Evolutionary conservation across 2,888 invertebrate genomes (phyloP).

Genomic region (Melitaea athalia): DNA sequence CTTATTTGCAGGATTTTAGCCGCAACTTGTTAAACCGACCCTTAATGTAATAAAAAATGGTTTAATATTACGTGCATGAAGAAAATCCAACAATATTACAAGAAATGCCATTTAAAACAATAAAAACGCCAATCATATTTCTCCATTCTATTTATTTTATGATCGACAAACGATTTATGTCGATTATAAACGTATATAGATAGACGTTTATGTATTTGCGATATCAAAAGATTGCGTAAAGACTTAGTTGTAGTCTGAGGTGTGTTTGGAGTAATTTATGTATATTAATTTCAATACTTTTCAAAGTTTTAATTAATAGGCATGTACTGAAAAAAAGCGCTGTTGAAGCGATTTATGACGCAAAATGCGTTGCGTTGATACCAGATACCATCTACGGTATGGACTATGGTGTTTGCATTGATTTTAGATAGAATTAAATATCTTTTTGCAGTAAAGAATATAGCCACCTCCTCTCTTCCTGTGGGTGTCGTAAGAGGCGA

Average conservation of each 20-base stretch:
- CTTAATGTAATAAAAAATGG: not conserved
- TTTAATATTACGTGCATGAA: slow-evolving; percentile 7
- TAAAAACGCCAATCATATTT: slow-evolving; percentile 34
- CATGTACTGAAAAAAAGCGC: not conserved
- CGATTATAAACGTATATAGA: slow-evolving; percentile 24
- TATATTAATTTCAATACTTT: too few relatives aligned
- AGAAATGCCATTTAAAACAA: slow-evolving; percentile 22
- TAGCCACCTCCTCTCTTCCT: too few relatives aligned
- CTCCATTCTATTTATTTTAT: slow-evolving; percentile 34
- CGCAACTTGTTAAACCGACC: too few relatives aligned
- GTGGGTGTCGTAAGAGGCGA: too few relatives aligned
- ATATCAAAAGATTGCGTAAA: slow-evolving; percentile 12
- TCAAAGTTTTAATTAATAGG: too few relatives aligned
- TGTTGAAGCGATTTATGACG: not conserved
- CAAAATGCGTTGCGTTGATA: slow-evolving; percentile 10
- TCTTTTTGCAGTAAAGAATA: too few relatives aligned
- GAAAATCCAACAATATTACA: slow-evolving; percentile 14
- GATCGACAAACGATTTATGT: slow-evolving; percentile 29
- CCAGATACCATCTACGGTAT: too few relatives aligned
- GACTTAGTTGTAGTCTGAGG: not conserved
- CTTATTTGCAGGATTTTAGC: too few relatives aligned
- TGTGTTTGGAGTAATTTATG: too few relatives aligned
- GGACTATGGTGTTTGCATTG: too few relatives aligned
- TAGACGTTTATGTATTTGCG: slow-evolving; percentile 20
- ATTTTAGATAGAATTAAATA: too few relatives aligned